Base-by-base conservation (phyloP, 2,888 invertebrate genomes). In the Melanostoma mellinum region DNA sequence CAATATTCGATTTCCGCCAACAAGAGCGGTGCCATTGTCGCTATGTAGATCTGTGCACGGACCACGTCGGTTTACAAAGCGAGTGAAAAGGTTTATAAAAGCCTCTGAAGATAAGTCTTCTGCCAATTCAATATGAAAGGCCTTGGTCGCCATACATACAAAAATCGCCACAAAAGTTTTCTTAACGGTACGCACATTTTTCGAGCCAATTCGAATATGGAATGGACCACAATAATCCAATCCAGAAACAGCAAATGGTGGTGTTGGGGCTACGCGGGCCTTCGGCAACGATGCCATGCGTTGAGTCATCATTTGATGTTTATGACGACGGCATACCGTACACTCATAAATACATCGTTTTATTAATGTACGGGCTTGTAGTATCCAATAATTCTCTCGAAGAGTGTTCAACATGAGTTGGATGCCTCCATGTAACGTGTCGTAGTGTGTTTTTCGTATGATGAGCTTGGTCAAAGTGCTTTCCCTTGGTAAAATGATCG, bases 11-110 rank as follows among this genome's bases (percentile, higher is more conserved):
- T 20, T 20, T 20, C 20, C 20, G 20, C 33, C 33, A 3, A 35
- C n/a, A 5, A 53, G 33, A 4, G 33, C n/a, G 3, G 58, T 67
- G 38, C 73, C 65, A 74, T 74, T 72, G 32, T 72, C 53, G 46
- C 61, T 72, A 6, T 72, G 53, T 4, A 61, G 65, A 3, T 74
- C 32, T 33, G 9, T 30, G 30, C 68, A 68, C 3, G 61, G 61
- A 6, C 68, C 61, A 42, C 68, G 52, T 0, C 44, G 52, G 32
- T 36, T 2, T 0, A 20, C 20, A 32, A 74, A 74, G 6, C 73
- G 55, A 0, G 46, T 32, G 8, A 55, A 75, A 9, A 36, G 50
- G 36, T 58, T 58, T 8, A 60, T 6, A 32, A 75, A 68, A 42
- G 75, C 67, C 36, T 40, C n/a, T 2, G 75, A 48, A 6, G 63